Evolutionary conservation across 2,888 invertebrate species (phyloP), one percentile per base, ranked within the genome.

Genomic region (Tiliacea citrago): DNA sequence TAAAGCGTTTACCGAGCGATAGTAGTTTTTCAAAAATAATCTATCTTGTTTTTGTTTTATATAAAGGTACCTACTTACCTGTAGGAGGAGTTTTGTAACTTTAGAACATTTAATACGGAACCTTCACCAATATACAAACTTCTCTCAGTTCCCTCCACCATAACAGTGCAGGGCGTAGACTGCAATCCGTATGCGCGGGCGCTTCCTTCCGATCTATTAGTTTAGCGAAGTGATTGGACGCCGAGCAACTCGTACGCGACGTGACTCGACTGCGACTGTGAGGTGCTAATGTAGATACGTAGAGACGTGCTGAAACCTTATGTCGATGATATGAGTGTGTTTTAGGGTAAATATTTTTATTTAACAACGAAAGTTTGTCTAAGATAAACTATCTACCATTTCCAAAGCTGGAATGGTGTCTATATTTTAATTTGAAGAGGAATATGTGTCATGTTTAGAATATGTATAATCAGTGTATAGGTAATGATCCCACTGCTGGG

Each of bases 171-270:
- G 79, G 77, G 86, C 80, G 86, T 90, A 91, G 87, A 90, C 77
- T 82, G 80, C 82, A 79, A 89, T 91, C 89, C 89, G 93, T 91
- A 90, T 94, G 95, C 94, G 93, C 93, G 89, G 88, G 93, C 94
- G 93, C 88, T 86, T 86, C 92, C 93, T 93, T 94, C 93, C 93
- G 91, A 91, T 91, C 93, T 94, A 95, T 95, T 95, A 94, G 95
- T 94, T 95, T 94, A 94, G 91, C 88, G 91, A 91, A 94, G 94
- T 94, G 94, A 94, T 94, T 94, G 94, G 94, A 90, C 92, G 91
- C 80, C 88, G 93, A 90, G 89, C 91, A 92, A 92, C 93, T 93
- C 92, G 91, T 90, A 77, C 61, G 82, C 68, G 86, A 92, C 95
- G 95, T 95, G 95, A 94, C 91, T 82, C 79, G 89, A 92, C 90